A percentile compares a stretch with the other conserved stretches of the same genome.
phyloP scores from a whole-genome alignment of 1,140 invertebrate genomes.

The Araneus ventricosus region DNA sequence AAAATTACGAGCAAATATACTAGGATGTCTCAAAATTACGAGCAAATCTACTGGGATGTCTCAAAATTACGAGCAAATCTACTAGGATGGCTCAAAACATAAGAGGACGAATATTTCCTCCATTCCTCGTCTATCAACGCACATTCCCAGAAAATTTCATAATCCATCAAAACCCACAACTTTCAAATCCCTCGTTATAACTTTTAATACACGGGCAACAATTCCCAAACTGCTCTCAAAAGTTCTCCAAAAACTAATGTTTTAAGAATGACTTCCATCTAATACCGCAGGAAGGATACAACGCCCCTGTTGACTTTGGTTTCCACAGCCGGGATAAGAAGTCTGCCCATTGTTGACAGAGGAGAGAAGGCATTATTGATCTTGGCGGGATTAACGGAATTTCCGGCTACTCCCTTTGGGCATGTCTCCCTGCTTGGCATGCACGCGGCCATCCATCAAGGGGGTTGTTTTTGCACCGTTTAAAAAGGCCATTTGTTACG shows the following conservation, averaged over 20 bases:
- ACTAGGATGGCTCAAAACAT: too few species aligned
- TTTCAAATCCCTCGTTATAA: too few species aligned
- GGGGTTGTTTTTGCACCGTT: not conserved
- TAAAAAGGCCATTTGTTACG: not conserved
- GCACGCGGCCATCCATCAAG: not conserved
- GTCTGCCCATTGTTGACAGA: not conserved
- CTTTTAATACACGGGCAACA: too few species aligned
- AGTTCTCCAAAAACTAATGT: not conserved
- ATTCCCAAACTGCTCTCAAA: too few species aligned
- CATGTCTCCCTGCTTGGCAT: not conserved
- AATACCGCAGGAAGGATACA: not conserved
- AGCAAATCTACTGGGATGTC: too few species aligned
- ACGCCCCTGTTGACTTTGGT: slow-evolving; percentile 20
- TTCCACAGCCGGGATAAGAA: not conserved
- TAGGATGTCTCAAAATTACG: too few species aligned
- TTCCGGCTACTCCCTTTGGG: slow-evolving; percentile 33
- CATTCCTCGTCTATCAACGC: too few species aligned
- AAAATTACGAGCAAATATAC: too few species aligned
- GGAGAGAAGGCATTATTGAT: not conserved
- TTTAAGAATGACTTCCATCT: not conserved
- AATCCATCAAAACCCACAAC: too few species aligned
- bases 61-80: too few species aligned
- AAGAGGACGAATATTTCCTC: too few species aligned
- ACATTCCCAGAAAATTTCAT: too few species aligned
- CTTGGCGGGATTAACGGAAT: slow-evolving; percentile 7